Evolutionary conservation across 64 coral and sea anemone genomes (phyloP).

Genomic region (Cladopsammia gracilis): DNA sequence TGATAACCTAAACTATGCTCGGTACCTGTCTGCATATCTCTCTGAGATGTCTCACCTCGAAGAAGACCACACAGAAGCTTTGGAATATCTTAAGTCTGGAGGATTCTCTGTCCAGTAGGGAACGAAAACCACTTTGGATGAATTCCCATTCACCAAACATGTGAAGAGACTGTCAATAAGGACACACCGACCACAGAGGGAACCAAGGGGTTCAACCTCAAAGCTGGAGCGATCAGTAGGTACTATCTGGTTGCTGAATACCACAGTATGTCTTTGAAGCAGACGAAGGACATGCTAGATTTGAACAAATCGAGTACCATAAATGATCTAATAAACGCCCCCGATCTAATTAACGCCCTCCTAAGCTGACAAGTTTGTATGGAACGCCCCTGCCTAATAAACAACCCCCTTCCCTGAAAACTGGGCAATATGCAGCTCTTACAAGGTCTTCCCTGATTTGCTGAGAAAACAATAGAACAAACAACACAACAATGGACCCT

Average conservation of each 20-base stretch:
- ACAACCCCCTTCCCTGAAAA: no score
- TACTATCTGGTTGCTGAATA: no score
- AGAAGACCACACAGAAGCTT: constrained; percentile 44
- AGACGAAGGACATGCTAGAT: constrained; percentile 59
- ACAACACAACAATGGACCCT: no score
- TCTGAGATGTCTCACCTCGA: constrained; percentile 22
- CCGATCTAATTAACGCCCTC: no score
- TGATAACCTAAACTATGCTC: constrained; percentile 76
- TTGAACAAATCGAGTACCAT: constrained; percentile 32
- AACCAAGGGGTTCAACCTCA: constrained; percentile 74
- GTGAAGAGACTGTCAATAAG: constrained; percentile 77
- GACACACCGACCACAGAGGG: constrained; percentile 66
- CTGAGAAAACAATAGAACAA: no score
- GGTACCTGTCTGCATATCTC: constrained; percentile 55
- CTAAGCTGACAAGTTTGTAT: constrained; percentile 30
- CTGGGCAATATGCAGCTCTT: no score
- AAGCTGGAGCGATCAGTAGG: constrained; percentile 47
- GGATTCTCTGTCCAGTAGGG: constrained; percentile 77
- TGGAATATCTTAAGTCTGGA: constrained; percentile 52
- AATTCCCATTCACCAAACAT: constrained; percentile 60
- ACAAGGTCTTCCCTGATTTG: no score
- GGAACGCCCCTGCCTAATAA: constrained; percentile 27
- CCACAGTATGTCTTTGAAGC: no score
- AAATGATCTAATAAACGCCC: no score
- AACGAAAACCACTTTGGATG: constrained; percentile 56